Percentiles rank a stretch among this genome's conserved stretches.
phyloP scores from a whole-genome alignment of 2,888 invertebrate species.

The Clivina fossor region DNA sequence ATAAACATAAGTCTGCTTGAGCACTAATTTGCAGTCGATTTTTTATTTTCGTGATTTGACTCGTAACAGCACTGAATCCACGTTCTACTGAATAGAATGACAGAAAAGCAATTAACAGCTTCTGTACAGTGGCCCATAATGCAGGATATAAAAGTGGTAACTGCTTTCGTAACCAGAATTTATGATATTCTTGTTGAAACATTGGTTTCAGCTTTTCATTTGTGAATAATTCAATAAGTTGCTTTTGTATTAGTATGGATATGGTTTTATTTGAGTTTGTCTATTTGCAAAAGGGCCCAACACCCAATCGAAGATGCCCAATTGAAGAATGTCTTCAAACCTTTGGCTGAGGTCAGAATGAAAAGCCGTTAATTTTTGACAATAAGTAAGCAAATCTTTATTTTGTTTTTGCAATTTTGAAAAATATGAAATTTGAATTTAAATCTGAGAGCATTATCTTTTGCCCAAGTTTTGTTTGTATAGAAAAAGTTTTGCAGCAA shows the following conservation, averaged over 20 bases:
- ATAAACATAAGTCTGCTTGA: conserved; percentile 24
- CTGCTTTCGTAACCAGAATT: conserved; percentile 37
- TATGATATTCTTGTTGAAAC: conserved; percentile 36
- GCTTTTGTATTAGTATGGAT: conserved; percentile 34
- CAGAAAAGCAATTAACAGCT: conserved; percentile 34
- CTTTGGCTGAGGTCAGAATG: conserved; percentile 34
- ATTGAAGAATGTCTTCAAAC: conserved; percentile 36
- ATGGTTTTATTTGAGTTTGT: conserved; percentile 24
- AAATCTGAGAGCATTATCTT: conserved; percentile 33
- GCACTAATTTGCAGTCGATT: conserved; percentile 23
- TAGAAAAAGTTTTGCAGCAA: conserved; percentile 36
- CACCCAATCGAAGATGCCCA: conserved; percentile 35
- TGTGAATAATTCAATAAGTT: conserved; percentile 37
- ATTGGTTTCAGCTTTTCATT: conserved; percentile 36
- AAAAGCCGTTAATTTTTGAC: conserved; percentile 36
- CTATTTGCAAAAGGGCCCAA: conserved; percentile 26
- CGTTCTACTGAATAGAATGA: conserved; percentile 36
- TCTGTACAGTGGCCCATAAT: conserved; percentile 37
- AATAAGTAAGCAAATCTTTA: conserved; percentile 29
- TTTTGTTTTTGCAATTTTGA: conserved; percentile 24
- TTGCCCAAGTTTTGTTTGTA: conserved; percentile 37
- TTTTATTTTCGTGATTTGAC: conserved; percentile 36
- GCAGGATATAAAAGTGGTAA: conserved; percentile 36
- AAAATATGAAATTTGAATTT: no score
- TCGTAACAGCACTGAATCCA: conserved; percentile 36